phyloP scores from a whole-genome alignment of 1,140 invertebrate species.

The Zaprionus africanus region DNA sequence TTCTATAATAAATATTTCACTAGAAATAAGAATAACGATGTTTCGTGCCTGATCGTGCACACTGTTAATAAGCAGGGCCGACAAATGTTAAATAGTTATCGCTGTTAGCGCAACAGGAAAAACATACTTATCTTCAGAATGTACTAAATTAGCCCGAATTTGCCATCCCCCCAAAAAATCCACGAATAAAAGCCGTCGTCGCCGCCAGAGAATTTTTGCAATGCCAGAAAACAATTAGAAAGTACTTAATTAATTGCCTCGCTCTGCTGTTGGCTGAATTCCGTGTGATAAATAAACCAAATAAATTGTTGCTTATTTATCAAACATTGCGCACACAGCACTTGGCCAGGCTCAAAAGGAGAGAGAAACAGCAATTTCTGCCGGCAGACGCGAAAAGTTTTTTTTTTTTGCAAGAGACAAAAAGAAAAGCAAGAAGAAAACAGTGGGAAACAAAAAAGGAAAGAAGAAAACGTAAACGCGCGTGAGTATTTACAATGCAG shows the following conservation, averaged over 20 bases:
- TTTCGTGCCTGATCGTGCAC: background rate
- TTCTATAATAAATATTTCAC: too few species aligned
- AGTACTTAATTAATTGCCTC: conserved; percentile 4
- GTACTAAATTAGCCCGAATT: conserved; percentile 17
- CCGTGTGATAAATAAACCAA: background rate
- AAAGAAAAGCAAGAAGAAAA: conserved; percentile 14
- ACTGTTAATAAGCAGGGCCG: background rate
- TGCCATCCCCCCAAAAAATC: conserved; percentile 27
- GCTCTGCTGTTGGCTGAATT: background rate
- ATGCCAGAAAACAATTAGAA: conserved; percentile 38
- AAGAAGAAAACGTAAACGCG: conserved; percentile 47
- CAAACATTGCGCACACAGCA: background rate
- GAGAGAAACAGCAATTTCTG: conserved; percentile 16
- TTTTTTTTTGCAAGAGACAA: conserved; percentile 47
- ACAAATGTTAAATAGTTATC: background rate
- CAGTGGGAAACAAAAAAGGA: background rate
- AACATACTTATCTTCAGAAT: conserved; percentile 16
- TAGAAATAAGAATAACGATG: background rate
- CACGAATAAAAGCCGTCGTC: conserved; percentile 37
- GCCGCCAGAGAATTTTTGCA: conserved; percentile 41
- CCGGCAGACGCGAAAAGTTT: conserved; percentile 67
- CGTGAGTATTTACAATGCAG: conserved; percentile 34
- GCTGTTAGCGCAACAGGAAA: conserved; percentile 25
- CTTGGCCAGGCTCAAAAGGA: conserved; percentile 5
- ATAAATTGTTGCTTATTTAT: background rate